These are phyloP conservation scores for Myxocyprinus asiaticus DNA, from an alignment of 2,113 vertebrate species.

Conservation along the genomic window DNA sequence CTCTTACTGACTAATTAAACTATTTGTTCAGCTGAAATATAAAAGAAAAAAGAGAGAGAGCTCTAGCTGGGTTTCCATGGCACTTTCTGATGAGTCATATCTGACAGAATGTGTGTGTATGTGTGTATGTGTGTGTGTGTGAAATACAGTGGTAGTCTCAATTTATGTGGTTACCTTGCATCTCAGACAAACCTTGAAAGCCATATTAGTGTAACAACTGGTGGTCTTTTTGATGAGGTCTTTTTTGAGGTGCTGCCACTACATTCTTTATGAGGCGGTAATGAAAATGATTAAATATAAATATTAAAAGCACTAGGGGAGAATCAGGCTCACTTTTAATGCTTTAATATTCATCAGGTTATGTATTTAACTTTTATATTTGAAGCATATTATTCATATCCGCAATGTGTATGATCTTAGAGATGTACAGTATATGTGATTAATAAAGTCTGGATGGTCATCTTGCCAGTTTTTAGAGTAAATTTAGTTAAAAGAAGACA, in stretches of 20 bases:
- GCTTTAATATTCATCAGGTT: slow-evolving; percentile 18
- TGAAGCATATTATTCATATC: slow-evolving; percentile 53
- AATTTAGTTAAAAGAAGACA: slow-evolving; percentile 66
- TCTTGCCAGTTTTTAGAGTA: slow-evolving; percentile 65
- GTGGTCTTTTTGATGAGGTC: not conserved
- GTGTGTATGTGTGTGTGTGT: not conserved
- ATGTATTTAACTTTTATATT: slow-evolving; percentile 41
- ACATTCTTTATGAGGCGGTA: not conserved
- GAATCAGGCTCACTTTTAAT: slow-evolving; percentile 37
- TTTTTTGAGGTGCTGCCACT: not conserved
- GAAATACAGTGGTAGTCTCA: too few relatives aligned
- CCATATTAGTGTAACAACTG: not conserved
- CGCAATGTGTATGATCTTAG: slow-evolving; percentile 66
- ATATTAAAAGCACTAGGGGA: slow-evolving; percentile 60
- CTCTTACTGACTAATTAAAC: slow-evolving; percentile 63
- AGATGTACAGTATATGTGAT: slow-evolving; percentile 62
- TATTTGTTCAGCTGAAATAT: slow-evolving; percentile 41
- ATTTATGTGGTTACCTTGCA: too few relatives aligned
- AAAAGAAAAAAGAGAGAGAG: slow-evolving; percentile 25
- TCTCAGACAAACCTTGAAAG: too few relatives aligned
- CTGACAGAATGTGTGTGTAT: not conserved
- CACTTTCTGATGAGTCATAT: slow-evolving; percentile 47
- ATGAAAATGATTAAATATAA: slow-evolving; percentile 49
- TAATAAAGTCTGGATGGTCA: slow-evolving; percentile 75
- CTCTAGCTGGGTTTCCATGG: slow-evolving; percentile 14